Evolutionary conservation across 2,797 vertebrate species (phyloP), one percentile per base, ranked within the genome.

Genomic region (Macroramphosus scolopax): DNA sequence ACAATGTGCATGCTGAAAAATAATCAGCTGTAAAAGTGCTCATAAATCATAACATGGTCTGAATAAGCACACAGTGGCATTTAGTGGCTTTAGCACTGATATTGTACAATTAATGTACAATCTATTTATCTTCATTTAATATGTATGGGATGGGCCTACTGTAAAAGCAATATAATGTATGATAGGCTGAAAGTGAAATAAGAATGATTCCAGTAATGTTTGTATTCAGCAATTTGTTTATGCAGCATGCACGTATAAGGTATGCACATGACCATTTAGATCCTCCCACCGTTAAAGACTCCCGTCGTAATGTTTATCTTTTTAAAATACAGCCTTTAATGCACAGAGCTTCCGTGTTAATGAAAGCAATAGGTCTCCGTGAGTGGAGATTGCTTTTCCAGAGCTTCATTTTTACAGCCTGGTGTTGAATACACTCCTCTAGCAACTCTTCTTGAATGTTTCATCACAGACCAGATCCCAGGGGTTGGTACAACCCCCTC

Each of bases 401-500:
- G 77, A 78, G 75, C 81, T 84, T 86, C 81, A 82, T n/a, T 83
- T 85, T 86, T 83, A 83, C 69, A 85, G 76, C 75, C 54, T 29
- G 75, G 58, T 58, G 57, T 77, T 68, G 78, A 80, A 86, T 68
- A 62, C 69, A 77, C 80, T 85, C 67, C 71, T 80, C 77, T 83
- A 72, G 81, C 78, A 83, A 80, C 80, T 81, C 71, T 60, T 81
- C 76, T 57, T 86, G 78, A 88, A 87, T 86, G 82, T 88, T 88
- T 88, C 81, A 88, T 87, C 83, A 88, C 81, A 84, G 77, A 81
- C 51, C 63, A 65, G 77, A 80, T 85, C 82, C 86, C 81, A 71
- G 57, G 80, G 78, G 81, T 73, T 68, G 71, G 65, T 62, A 63
- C 73, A 65, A 70, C 50, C 41, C 61, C 61, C 62, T 69, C 72